Evolutionary conservation across 2,888 invertebrate genomes (phyloP).

Genomic region (Timema cristinae): DNA sequence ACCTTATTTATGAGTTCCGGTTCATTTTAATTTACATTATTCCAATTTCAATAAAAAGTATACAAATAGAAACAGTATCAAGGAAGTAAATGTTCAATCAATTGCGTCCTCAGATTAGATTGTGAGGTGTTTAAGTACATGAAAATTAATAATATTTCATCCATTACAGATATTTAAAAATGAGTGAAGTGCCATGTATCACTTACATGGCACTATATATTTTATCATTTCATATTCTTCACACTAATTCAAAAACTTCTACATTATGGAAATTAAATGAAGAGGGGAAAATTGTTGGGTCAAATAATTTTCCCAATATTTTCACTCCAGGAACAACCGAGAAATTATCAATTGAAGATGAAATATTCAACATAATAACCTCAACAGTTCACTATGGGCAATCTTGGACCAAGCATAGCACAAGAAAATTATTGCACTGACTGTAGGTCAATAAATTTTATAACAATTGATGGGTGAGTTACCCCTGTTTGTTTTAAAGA

Average conservation of each 20-base stretch:
- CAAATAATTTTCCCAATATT: slow-evolving; percentile 54
- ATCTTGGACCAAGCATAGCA: slow-evolving; percentile 63
- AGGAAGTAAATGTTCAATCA: too few relatives aligned
- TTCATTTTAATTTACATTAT: too few relatives aligned
- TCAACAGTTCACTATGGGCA: slow-evolving; percentile 65
- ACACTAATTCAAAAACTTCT: slow-evolving; percentile 76
- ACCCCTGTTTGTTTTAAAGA: too few relatives aligned
- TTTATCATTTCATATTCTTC: slow-evolving; percentile 66
- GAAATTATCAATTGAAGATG: slow-evolving; percentile 56
- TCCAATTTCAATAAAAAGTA: too few relatives aligned
- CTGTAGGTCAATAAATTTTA: slow-evolving; percentile 45
- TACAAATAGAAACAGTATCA: too few relatives aligned
- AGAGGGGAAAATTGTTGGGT: slow-evolving; percentile 69
- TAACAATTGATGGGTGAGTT: slow-evolving; percentile 21
- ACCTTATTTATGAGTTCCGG: too few relatives aligned
- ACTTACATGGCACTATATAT: slow-evolving; percentile 64
- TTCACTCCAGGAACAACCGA: slow-evolving; percentile 40
- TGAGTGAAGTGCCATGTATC: slow-evolving; percentile 56
- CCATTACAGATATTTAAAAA: slow-evolving; percentile 32
- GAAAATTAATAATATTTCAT: too few relatives aligned
- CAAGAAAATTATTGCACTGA: slow-evolving; percentile 61
- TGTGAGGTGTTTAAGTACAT: too few relatives aligned
- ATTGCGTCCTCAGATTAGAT: too few relatives aligned
- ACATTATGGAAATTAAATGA: slow-evolving; percentile 81
- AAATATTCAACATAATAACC: slow-evolving; percentile 70